Base-by-base conservation (phyloP, 2,797 vertebrate genomes). In the Aeoliscus strigatus region DNA sequence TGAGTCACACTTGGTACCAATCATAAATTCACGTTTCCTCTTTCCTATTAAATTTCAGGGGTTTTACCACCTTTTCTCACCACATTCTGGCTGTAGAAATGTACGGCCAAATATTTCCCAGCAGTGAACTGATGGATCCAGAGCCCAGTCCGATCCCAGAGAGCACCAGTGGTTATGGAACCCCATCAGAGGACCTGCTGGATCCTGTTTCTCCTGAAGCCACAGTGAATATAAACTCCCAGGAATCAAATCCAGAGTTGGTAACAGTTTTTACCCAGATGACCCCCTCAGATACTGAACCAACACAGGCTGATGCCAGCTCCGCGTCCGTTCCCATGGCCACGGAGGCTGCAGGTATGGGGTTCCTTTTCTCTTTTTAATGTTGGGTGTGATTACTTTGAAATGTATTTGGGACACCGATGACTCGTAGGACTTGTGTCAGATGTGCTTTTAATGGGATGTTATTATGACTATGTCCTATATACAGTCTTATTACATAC, bases 91-190 rank as follows among this genome's bases (percentile, higher is more conserved):
- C 16, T 25, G 4, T 13, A 84, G 85, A 71, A 9, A 6, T 3
- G 1, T 3, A 49, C 4, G 6, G 2, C 8, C 11, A 54, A 21
- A 32, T 28, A 1, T 29, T 41, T 18, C 11, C 58, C 31, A 29
- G 47, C 10, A 16, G 30, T 6, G 58, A 31, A 33, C 14, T 4
- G 7, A 42, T 44, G 15, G 42, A 55, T 16, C 56, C 2, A 0
- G 48, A 51, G 14, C 21, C 14, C 1, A 44, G 12, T 27, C 41
- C 48, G 16, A 8, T n/a, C 26, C 60, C 34, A 9, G 80, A 82
- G 11, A 54, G 27, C 49, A 64, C 32, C 34, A 80, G 78, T 3
- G 72, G 51, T n/a, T 51, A 47, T 5, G 77, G 38, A 17, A 12
- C 9, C 2, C 9, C 54, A 7, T 39, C 63, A 8, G 29, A 18